A percentile compares a stretch with the other conserved stretches of the same genome.
Evolutionary conservation across 2,888 invertebrate genomes (phyloP).

Genomic region (Hipparchia semele): DNA sequence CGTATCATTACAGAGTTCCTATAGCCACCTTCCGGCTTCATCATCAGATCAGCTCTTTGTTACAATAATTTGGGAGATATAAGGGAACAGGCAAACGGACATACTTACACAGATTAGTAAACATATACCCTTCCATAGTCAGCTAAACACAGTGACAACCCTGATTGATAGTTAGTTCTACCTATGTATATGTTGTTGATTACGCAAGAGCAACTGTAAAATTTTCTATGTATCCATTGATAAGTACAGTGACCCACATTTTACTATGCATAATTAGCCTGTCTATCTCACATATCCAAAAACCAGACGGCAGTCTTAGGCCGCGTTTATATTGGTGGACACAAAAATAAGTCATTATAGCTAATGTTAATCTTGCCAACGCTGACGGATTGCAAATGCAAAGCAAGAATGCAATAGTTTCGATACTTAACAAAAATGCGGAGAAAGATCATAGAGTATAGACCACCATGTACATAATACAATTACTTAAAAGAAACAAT

Average conservation of each 20-base stretch:
- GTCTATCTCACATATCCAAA: conserved; percentile 15
- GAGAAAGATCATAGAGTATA: no score
- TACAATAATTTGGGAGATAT: background rate
- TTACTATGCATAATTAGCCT: conserved; percentile 26
- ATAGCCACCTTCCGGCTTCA: no score
- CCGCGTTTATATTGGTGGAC: background rate
- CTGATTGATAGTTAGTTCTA: background rate
- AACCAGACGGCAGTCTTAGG: conserved; percentile 23
- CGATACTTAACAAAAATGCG: no score
- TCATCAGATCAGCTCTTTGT: no score
- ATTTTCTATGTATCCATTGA: conserved; percentile 26
- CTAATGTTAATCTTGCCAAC: background rate
- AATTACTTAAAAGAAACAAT: no score
- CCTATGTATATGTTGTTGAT: conserved; percentile 13
- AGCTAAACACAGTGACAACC: conserved; percentile 6
- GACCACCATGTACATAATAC: no score
- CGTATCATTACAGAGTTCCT: no score
- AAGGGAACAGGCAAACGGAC: background rate
- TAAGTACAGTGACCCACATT: conserved; percentile 27
- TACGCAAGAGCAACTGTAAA: conserved; percentile 20
- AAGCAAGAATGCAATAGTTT: background rate
- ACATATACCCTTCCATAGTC: background rate
- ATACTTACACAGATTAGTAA: background rate
- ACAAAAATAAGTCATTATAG: background rate
- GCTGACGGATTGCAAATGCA: background rate